Conservation (phyloP, 2,888 invertebrate genomes). For the Digitonthophagus gazella region DNA sequence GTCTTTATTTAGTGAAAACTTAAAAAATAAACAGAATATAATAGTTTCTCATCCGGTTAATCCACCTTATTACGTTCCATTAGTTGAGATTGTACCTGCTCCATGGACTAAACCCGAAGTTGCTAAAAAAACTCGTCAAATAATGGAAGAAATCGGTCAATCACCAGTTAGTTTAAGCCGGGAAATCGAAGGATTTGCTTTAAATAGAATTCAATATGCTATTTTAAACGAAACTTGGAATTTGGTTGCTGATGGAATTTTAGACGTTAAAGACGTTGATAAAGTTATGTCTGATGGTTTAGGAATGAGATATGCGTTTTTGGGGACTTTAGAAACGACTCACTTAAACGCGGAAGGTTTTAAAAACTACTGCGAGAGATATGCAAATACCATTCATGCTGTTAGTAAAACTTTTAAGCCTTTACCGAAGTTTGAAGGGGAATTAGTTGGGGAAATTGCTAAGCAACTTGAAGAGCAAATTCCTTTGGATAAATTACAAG, state of each 20-base stretch:
- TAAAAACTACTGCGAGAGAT: conserved; percentile 61
- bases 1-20: conserved; percentile 77
- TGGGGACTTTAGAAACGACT: conserved; percentile 90
- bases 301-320: conserved; percentile 93
- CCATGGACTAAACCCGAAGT: conserved; percentile 87
- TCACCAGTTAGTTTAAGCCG: conserved; percentile 81
- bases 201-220: conserved; percentile 95
- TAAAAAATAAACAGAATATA: conserved; percentile 71
- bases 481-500: conserved; percentile 70
- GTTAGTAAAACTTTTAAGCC: conserved; percentile 74
- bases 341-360: conserved; percentile 92
- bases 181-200: conserved; percentile 89
- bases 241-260: conserved; percentile 78
- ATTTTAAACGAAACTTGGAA: conserved; percentile 92
- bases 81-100: conserved; percentile 92
- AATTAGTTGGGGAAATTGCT: conserved; percentile 64
- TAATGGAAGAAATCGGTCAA: conserved; percentile 89
- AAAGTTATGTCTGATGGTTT: conserved; percentile 92
- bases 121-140: conserved; percentile 67
- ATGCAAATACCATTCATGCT: conserved; percentile 59
- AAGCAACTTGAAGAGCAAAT: conserved; percentile 71
- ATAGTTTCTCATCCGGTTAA: conserved; percentile 94
- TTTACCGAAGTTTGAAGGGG: conserved; percentile 70
- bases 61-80: conserved; percentile 93
- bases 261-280: conserved; percentile 86